These are phyloP conservation scores for Pavo muticus DNA, from an alignment of 2,113 vertebrate genomes.

Conservation along the genomic window DNA sequence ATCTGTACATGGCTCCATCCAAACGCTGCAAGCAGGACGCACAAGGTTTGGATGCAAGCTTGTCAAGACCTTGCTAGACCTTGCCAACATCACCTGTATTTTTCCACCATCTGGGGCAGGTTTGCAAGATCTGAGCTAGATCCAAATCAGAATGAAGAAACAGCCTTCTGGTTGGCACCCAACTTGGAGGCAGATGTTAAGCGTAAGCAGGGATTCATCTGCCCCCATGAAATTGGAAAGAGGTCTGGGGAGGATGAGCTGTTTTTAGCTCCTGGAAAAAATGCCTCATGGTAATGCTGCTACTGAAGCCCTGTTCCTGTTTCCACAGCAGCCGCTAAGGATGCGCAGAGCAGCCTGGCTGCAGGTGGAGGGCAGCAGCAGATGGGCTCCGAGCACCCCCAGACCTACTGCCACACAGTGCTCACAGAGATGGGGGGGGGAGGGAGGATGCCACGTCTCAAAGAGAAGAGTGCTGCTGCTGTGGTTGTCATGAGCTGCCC, in stretches of 20 bases:
- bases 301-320: slow-evolving; percentile 30
- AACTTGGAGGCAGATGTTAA: slow-evolving; percentile 31
- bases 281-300: slow-evolving; percentile 25
- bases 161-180: slow-evolving; percentile 11
- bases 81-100: background rate
- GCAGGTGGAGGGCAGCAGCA: background rate
- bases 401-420: rapidly evolving
- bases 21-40: rapidly evolving
- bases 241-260: slow-evolving; percentile 22
- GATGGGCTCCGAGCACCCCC: background rate
- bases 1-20: background rate
- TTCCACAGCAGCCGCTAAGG: slow-evolving; percentile 30
- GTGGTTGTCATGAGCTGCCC: background rate
- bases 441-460: background rate
- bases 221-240: background rate
- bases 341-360: background rate
- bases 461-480: background rate
- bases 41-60: background rate
- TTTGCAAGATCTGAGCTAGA: background rate
- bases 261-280: slow-evolving; percentile 48
- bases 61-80: background rate
- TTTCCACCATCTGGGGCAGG: background rate
- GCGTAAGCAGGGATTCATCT: slow-evolving; percentile 10
- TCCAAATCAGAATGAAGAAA: background rate
- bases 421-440: background rate